Evolutionary conservation across 1,140 invertebrate species (phyloP).

Genomic region (Glossosoma conforme): DNA sequence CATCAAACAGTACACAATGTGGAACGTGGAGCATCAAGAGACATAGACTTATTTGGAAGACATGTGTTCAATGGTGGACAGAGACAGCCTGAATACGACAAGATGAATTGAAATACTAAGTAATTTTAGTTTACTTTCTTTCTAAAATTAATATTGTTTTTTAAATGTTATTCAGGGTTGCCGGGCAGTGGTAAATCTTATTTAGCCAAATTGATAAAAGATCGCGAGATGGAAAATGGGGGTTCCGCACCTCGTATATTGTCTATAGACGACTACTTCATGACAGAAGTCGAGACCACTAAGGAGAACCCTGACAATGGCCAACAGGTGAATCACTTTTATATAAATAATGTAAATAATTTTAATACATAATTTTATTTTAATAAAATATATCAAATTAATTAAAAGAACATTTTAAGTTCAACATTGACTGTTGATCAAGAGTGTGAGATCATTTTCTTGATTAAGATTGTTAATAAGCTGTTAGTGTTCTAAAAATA

Average conservation of each 20-base stretch:
- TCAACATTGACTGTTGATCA: no score
- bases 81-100: no score
- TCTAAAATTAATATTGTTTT: slow-evolving; percentile 1
- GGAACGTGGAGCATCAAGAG: background rate
- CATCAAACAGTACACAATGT: background rate
- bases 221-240: slow-evolving; percentile 55
- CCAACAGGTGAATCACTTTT: no score
- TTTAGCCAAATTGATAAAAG: slow-evolving; percentile 80
- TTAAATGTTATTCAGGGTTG: slow-evolving; percentile 55
- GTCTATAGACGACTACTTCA: slow-evolving; percentile 94
- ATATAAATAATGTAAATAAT: no score
- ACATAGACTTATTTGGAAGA: slow-evolving; percentile 1
- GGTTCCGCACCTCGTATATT: slow-evolving; percentile 78
- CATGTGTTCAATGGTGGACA: background rate
- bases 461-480: no score
- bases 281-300: slow-evolving; percentile 82
- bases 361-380: no score
- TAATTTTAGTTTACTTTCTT: background rate
- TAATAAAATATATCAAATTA: no score
- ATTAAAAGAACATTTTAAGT: no score
- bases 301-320: slow-evolving; percentile 73
- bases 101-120: no score
- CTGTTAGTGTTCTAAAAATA: no score
- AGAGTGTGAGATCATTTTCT: no score
- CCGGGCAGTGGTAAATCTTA: slow-evolving; percentile 88